phyloP scores from a whole-genome alignment of 1,140 invertebrate genomes.

The Delia radicum region DNA sequence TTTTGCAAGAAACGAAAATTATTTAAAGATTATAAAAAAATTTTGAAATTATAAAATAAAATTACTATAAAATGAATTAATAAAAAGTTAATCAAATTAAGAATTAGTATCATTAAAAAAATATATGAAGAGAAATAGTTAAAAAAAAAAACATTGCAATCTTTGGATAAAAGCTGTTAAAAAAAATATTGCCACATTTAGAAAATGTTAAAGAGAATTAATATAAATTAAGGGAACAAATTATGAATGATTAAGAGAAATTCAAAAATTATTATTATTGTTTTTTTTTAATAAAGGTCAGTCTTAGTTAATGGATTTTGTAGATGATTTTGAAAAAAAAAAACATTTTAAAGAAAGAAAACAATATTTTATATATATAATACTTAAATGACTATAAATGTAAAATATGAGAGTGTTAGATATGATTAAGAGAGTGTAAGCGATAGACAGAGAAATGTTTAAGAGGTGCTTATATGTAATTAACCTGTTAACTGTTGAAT shows the following conservation, averaged over 20 bases:
- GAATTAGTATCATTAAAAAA: neutral
- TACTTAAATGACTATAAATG: neutral
- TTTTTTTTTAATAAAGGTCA: neutral
- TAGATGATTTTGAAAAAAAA: neutral
- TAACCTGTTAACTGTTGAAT: no score
- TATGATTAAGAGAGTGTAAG: neutral
- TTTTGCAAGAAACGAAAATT: neutral
- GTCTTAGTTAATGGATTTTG: slow-evolving; percentile 10
- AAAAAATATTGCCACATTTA: slow-evolving; percentile 19
- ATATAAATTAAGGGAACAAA: neutral
- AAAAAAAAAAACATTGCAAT: slow-evolving; percentile 17
- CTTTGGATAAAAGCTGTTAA: slow-evolving; percentile 21
- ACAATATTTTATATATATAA: neutral
- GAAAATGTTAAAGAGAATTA: neutral
- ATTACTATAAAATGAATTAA: neutral
- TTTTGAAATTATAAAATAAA: neutral
- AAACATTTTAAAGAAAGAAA: no score
- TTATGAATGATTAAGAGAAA: neutral
- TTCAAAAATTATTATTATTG: neutral
- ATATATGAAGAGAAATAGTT: neutral
- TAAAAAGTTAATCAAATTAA: neutral
- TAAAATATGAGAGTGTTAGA: neutral
- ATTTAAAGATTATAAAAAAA: neutral
- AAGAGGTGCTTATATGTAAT: slow-evolving; percentile 9
- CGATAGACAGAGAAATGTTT: slow-evolving; percentile 5